phyloP scores from a whole-genome alignment of 2,888 invertebrate genomes.

The Nephrotoma appendiculata region DNA sequence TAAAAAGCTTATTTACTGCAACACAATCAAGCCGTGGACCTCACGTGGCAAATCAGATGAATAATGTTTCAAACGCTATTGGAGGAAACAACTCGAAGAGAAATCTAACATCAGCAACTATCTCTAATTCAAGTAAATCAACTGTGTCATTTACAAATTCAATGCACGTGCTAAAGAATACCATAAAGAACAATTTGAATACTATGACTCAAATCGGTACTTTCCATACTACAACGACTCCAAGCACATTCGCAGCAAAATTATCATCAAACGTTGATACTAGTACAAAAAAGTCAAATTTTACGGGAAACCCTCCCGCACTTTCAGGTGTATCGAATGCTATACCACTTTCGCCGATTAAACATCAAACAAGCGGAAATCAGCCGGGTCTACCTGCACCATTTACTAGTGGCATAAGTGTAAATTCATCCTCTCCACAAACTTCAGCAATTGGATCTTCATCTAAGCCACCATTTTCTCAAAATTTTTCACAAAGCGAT shows the following conservation, averaged over 20 bases:
- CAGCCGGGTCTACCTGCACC: constrained; percentile 13
- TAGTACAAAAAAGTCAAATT: constrained; percentile 11
- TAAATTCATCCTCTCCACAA: neutral
- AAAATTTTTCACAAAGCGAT: neutral
- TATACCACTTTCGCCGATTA: constrained; percentile 10
- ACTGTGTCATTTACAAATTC: constrained; percentile 42
- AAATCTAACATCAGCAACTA: constrained; percentile 12
- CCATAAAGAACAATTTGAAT: constrained; percentile 22
- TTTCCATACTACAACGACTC: constrained; percentile 14
- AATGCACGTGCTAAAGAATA: constrained; percentile 35
- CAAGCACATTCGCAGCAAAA: constrained; percentile 34
- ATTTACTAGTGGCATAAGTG: constrained; percentile 10
- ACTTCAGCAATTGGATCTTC: constrained; percentile 18
- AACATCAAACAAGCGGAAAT: constrained; percentile 8
- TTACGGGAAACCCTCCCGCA: neutral
- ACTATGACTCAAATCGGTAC: constrained; percentile 15
- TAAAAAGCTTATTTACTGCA: constrained; percentile 5
- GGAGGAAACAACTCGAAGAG: constrained; percentile 18
- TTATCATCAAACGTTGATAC: constrained; percentile 32
- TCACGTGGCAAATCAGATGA: neutral
- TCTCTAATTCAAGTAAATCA: constrained; percentile 31
- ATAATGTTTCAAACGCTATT: constrained; percentile 16
- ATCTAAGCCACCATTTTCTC: constrained; percentile 13
- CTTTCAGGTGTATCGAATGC: neutral
- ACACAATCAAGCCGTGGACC: neutral